Percentiles rank a stretch among this genome's conserved stretches.
Evolutionary conservation across 2,888 invertebrate species (phyloP).

Genomic region (Plebejus melissa): DNA sequence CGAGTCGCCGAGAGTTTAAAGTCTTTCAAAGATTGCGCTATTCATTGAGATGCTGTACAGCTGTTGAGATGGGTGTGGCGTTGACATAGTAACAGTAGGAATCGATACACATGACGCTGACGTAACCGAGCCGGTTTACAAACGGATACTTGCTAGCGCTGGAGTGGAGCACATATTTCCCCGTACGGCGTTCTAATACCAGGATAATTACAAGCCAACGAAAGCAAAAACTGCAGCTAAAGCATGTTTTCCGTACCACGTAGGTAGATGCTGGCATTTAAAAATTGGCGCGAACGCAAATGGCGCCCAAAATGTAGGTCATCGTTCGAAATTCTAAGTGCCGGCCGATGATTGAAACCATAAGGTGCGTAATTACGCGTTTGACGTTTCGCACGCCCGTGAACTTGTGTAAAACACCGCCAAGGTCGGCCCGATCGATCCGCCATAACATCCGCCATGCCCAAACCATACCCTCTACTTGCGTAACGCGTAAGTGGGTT

Average conservation of each 20-base stretch:
- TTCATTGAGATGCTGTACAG: conserved; percentile 18
- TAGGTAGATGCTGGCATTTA: conserved; percentile 9
- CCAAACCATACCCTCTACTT: conserved; percentile 45
- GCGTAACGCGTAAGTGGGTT: conserved; percentile 55
- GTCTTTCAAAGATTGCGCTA: conserved; percentile 6
- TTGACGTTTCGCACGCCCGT: conserved; percentile 53
- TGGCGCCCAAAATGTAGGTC: conserved; percentile 13
- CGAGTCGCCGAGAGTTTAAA: not conserved
- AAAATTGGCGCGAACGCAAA: conserved; percentile 12
- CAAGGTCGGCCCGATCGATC: conserved; percentile 72
- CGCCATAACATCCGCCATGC: conserved; percentile 50
- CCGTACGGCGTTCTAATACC: not conserved
- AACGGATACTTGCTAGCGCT: conserved; percentile 3
- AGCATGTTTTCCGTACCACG: not conserved
- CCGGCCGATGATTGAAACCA: conserved; percentile 16
- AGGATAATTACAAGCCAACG: not conserved
- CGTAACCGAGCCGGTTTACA: conserved; percentile 42
- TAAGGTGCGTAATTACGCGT: conserved; percentile 27
- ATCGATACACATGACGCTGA: conserved; percentile 41
- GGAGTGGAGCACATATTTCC: not conserved
- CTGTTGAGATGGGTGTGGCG: conserved; percentile 45
- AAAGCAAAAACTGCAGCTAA: conserved; percentile 1
- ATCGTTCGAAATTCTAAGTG: conserved; percentile 18
- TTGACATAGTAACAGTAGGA: conserved; percentile 41
- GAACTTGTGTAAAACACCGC: conserved; percentile 69